Evolutionary conservation across 2,113 vertebrate genomes (phyloP), one percentile per base, ranked within the genome.

Genomic region (Tauraco erythrolophus): DNA sequence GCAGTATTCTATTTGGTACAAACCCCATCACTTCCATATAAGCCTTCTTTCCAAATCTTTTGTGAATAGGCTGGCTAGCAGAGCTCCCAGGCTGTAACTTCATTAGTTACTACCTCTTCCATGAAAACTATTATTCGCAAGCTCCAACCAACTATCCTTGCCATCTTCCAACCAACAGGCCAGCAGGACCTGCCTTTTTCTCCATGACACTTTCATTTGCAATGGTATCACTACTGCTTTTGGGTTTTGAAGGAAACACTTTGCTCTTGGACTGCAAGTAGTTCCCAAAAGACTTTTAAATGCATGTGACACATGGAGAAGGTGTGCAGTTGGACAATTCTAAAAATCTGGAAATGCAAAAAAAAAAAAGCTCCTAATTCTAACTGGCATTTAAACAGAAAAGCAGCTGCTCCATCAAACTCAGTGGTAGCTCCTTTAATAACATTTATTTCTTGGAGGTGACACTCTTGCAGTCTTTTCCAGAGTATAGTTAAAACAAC

Each of bases 391-490:
- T 71, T 28, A n/a, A 79, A 68, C 25, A 56, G 24, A 71, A 92
- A 92, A 76, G 57, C 35, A 88, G 76, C 65, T 87, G 79, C 39
- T 89, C 72, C 53, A 56, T 10, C 64, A 65, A 66, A 77, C 33
- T 74, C 9, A 3, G 43, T 15, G 23, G 14, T 31, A 88, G 61
- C 28, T 88, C 65, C n/a, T 88, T 72, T 27, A 37, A 85, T 25
- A 14, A 50, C 31, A 33, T 46, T 53, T 33, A 9, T 57, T 72
- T 68, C 41, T 65, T 33, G 31, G 28, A 65, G 46, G 66, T 78
- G 83, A 92, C 19, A 92, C 94, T 91, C 94, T 72, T 84, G 77
- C 86, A 87, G 79, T 72, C 84, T 91, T 91, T 91, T 92, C 89
- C 72, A 82, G 61, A 92, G 56, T 30, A 60, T 4, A 91, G 45